Conservation (phyloP, 2,113 vertebrate species). For the Struthio camelus region DNA sequence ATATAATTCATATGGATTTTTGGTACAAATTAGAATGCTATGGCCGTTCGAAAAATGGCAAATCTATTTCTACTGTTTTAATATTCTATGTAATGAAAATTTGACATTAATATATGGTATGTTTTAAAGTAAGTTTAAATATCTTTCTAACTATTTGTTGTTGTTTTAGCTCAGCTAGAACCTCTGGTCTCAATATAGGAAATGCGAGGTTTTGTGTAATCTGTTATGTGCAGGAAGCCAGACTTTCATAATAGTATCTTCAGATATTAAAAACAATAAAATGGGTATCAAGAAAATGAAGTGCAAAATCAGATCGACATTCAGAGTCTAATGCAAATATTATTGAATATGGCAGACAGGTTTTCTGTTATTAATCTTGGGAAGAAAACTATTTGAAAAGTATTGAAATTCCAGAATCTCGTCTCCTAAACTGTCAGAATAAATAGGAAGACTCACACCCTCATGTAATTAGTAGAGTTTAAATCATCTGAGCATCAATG, state of each 20-base stretch:
- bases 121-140: not conserved
- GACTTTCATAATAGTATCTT: not conserved
- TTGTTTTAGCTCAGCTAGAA: not conserved
- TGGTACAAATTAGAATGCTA: not conserved
- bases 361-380: not conserved
- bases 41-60: not conserved
- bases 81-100: not conserved
- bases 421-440: not conserved
- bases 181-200: not conserved
- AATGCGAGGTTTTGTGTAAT: too few relatives aligned
- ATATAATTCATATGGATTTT: not conserved
- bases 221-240: not conserved
- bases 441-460: not conserved
- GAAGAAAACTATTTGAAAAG: not conserved
- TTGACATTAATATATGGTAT: not conserved
- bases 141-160: not conserved
- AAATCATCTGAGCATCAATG: not conserved
- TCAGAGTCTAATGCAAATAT: not conserved
- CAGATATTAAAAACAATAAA: not conserved
- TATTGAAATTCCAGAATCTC: not conserved
- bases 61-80: not conserved
- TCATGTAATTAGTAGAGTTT: not conserved
- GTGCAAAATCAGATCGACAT: not conserved
- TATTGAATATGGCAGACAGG: not conserved
- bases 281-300: too few relatives aligned